These are phyloP conservation scores for Enteromius afrohamiltoni DNA, from an alignment of 2,797 vertebrate species.

Conservation along the genomic window DNA sequence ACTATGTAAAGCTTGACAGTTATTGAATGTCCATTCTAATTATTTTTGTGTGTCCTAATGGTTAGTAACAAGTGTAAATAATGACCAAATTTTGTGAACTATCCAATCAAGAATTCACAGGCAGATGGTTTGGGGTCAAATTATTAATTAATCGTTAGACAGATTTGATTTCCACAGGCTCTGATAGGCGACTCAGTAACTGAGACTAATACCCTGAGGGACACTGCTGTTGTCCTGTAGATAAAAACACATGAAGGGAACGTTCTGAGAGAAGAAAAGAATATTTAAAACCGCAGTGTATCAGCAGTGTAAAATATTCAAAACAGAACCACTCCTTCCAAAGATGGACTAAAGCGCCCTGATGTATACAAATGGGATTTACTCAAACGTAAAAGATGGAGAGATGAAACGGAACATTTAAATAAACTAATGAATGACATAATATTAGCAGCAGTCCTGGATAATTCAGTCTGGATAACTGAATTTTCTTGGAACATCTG, in stretches of 20 bases:
- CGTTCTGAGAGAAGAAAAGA: neutral
- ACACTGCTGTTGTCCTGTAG: conserved; percentile 8
- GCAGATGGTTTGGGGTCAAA: conserved; percentile 4
- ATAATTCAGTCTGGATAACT: conserved; percentile 18
- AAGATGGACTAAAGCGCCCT: neutral
- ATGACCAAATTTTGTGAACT: neutral
- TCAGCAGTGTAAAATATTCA: neutral
- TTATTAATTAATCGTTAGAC: conserved; percentile 8
- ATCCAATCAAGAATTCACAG: neutral
- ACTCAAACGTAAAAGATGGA: conserved; percentile 25
- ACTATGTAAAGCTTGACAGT: neutral
- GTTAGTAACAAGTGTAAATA: neutral
- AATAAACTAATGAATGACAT: conserved; percentile 26
- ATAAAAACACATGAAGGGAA: conserved; percentile 1
- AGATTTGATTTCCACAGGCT: conserved; percentile 23
- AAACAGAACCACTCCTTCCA: neutral
- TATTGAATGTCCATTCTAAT: neutral
- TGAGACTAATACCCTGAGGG: conserved; percentile 14
- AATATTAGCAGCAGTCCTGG: conserved; percentile 16
- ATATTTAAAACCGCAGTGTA: neutral
- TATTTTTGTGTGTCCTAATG: neutral
- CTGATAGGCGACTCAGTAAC: conserved; percentile 11
- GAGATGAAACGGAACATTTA: neutral
- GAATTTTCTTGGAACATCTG: conserved; percentile 9
- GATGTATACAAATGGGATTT: conserved; percentile 26